A percentile compares a stretch with the other conserved stretches of the same genome.
These are phyloP conservation scores for Cossypha dichroa DNA, from an alignment of 2,797 vertebrate species.

Conservation along the genomic window DNA sequence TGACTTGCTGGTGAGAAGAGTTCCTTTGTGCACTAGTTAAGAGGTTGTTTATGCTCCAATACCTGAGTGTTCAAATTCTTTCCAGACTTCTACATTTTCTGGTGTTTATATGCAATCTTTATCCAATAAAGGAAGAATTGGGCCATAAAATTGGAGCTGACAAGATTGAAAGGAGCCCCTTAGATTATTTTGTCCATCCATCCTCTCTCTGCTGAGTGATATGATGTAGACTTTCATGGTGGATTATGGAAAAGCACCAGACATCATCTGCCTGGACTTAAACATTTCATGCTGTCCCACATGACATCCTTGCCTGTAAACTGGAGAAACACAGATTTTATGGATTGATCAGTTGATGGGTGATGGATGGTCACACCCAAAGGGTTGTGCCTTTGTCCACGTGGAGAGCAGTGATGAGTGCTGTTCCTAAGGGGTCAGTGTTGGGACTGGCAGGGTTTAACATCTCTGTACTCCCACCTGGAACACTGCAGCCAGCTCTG, in stretches of 20 bases:
- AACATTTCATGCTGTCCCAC: neutral
- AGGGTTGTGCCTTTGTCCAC: too few species aligned
- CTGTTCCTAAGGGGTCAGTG: neutral
- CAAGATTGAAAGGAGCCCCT: neutral
- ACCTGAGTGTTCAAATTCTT: neutral
- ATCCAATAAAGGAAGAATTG: neutral
- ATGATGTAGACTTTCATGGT: neutral
- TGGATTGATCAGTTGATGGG: accelerated
- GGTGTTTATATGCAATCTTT: neutral
- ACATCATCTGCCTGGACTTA: neutral
- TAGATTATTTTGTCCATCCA: neutral
- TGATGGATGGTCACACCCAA: neutral
- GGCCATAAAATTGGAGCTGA: neutral
- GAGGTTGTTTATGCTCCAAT: conserved; percentile 34
- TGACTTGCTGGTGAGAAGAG: neutral
- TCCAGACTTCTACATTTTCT: neutral
- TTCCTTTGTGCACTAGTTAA: neutral
- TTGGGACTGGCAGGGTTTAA: neutral
- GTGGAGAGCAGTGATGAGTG: too few species aligned
- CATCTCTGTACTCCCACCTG: neutral
- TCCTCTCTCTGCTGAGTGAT: neutral
- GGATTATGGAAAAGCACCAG: neutral
- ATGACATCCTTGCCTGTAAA: neutral
- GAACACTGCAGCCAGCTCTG: neutral
- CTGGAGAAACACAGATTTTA: neutral